Conservation (phyloP, 2,113 vertebrate species). For the Oreotrochilus melanogaster region DNA sequence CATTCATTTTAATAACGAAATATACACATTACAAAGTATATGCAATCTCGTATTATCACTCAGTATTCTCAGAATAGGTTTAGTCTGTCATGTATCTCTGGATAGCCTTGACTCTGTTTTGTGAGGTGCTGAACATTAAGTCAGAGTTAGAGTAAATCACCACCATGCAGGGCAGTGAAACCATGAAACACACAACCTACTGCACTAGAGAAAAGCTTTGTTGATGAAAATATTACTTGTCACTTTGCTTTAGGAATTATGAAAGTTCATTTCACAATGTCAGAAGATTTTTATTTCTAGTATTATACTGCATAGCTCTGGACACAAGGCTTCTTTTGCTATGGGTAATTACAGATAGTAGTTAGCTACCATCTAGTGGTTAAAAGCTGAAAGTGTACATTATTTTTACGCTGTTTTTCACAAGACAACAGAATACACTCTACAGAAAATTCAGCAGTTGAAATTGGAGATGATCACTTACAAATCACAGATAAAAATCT, state of each 20-base stretch:
- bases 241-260: not conserved
- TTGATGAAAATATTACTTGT: not conserved
- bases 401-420: not conserved
- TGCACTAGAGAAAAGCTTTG: not conserved
- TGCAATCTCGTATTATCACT: not conserved
- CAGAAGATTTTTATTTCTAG: not conserved
- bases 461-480: not conserved
- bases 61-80: not conserved
- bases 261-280: not conserved
- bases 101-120: not conserved
- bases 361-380: conserved; percentile 73
- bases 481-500: not conserved
- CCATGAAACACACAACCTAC: not conserved
- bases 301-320: fast-evolving
- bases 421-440: not conserved
- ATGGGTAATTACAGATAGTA: not conserved
- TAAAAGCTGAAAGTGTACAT: not conserved
- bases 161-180: not conserved
- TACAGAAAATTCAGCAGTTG: not conserved
- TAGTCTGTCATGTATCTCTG: not conserved
- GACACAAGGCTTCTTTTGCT: fast-evolving
- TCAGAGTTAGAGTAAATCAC: not conserved
- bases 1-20: not conserved
- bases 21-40: not conserved
- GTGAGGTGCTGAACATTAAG: not conserved